Percentiles rank a stretch among this genome's conserved stretches.
phyloP scores from a whole-genome alignment of 2,113 vertebrate genomes.

The Irena cyanogastra region DNA sequence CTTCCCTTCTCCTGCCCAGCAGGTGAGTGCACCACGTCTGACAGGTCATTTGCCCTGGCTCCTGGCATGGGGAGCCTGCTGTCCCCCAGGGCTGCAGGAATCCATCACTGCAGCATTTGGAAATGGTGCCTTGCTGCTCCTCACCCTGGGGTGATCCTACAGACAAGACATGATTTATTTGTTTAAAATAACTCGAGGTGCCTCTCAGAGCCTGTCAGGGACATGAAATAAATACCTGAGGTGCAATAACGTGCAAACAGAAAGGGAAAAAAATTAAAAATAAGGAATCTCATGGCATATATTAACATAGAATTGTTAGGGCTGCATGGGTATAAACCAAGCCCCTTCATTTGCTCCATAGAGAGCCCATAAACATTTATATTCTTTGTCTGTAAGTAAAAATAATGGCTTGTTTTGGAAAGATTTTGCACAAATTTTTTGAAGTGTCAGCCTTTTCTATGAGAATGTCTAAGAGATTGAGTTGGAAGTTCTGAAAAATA shows the following conservation, averaged over 20 bases:
- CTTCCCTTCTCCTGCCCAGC: neutral
- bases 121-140: neutral
- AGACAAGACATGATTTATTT: conserved; percentile 16
- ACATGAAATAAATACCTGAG: neutral
- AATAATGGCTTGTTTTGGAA: neutral
- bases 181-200: neutral
- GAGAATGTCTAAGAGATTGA: neutral
- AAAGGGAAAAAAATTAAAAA: neutral
- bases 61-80: neutral
- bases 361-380: neutral
- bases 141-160: neutral
- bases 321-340: neutral
- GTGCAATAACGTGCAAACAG: neutral
- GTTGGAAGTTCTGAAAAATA: neutral
- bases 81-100: neutral
- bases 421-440: neutral
- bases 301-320: neutral
- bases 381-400: neutral
- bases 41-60: neutral
- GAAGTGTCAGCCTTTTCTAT: neutral
- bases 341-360: neutral
- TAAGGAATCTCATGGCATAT: neutral
- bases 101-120: neutral
- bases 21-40: neutral
- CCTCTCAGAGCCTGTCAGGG: neutral